A percentile compares a stretch with the other conserved stretches of the same genome.
Evolutionary conservation across 2,888 invertebrate species (phyloP).

Genomic region (Loripinus fragilis): DNA sequence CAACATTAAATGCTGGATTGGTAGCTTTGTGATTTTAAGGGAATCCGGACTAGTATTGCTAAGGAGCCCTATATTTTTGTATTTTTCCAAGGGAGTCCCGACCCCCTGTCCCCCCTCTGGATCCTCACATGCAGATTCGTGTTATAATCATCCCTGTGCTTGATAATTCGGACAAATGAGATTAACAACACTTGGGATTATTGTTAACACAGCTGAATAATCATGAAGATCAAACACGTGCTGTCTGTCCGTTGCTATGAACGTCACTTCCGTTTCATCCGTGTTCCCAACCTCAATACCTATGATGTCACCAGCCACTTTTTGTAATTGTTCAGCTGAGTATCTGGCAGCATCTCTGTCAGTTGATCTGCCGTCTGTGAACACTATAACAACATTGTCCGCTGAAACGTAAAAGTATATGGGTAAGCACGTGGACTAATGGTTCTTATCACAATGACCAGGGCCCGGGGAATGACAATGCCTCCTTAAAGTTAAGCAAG

Average conservation of each 20-base stretch:
- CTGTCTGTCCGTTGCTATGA: slow-evolving; percentile 50
- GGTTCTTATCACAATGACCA: no score
- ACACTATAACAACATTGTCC: slow-evolving; percentile 46
- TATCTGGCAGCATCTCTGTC: slow-evolving; percentile 29
- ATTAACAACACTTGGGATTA: not conserved
- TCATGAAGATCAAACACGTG: slow-evolving; percentile 47
- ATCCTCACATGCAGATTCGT: no score
- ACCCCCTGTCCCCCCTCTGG: no score
- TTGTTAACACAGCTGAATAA: slow-evolving; percentile 16
- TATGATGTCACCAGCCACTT: slow-evolving; percentile 43
- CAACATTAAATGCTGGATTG: no score
- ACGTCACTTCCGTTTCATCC: slow-evolving; percentile 30
- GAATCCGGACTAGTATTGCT: no score
- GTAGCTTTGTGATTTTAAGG: no score
- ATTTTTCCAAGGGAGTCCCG: no score
- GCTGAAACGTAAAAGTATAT: not conserved
- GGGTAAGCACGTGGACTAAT: no score
- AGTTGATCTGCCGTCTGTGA: slow-evolving; percentile 53
- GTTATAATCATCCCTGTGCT: no score
- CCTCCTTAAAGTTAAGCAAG: no score
- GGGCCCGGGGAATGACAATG: no score
- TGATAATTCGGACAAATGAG: slow-evolving; percentile 1
- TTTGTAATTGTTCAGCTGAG: slow-evolving; percentile 40
- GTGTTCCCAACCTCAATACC: slow-evolving; percentile 44
- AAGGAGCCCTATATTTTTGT: no score